These are phyloP conservation scores for Lepidonotus clava DNA, from an alignment of 2,888 invertebrate genomes.

Conservation along the genomic window DNA sequence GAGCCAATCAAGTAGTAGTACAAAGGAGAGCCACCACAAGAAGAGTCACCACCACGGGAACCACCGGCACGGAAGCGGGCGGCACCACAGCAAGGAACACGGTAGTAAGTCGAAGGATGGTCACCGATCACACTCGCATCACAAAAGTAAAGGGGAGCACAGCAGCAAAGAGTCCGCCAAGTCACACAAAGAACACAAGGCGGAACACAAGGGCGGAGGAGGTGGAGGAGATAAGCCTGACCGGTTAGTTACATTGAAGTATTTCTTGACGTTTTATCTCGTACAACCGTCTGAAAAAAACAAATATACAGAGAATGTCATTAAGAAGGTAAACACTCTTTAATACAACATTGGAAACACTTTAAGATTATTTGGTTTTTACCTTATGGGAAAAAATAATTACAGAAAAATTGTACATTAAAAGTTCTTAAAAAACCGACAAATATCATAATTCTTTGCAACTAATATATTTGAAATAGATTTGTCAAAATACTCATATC, in stretches of 20 bases:
- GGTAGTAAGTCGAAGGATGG: slow-evolving; percentile 30
- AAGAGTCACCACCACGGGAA: slow-evolving; percentile 65
- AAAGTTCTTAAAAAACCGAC: too few relatives aligned
- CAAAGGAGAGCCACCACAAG: slow-evolving; percentile 56
- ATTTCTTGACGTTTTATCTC: neutral
- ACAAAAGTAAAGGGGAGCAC: slow-evolving; percentile 22
- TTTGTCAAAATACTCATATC: neutral
- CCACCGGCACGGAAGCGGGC: slow-evolving; percentile 61
- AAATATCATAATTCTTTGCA: too few relatives aligned
- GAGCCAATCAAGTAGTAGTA: neutral
- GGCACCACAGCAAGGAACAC: slow-evolving; percentile 38
- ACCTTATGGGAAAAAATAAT: neutral
- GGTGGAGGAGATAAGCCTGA: neutral
- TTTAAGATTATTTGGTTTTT: too few relatives aligned
- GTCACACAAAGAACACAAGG: slow-evolving; percentile 16
- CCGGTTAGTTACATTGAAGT: neutral
- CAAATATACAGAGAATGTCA: too few relatives aligned
- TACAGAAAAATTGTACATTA: neutral
- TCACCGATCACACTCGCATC: neutral
- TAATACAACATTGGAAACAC: too few relatives aligned
- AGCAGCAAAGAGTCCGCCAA: neutral
- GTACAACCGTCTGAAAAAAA: neutral
- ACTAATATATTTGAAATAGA: too few relatives aligned
- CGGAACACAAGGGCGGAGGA: neutral
- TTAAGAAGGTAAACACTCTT: too few relatives aligned